Percentiles rank a stretch among this genome's conserved stretches.
phyloP scores from a whole-genome alignment of 2,113 vertebrate genomes.

The Ascaphus truei region DNA sequence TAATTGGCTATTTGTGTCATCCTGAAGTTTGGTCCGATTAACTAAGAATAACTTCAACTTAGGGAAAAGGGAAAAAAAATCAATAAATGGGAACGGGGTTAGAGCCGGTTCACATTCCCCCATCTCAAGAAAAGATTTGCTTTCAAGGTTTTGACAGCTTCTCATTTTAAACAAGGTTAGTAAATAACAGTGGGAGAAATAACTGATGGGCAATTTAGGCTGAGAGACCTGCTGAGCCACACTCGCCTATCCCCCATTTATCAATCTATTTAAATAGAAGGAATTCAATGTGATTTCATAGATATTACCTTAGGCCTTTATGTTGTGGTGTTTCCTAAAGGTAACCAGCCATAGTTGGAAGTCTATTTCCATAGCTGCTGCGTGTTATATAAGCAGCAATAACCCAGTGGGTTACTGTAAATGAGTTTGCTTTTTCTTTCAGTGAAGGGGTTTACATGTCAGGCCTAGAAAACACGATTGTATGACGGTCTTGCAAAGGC shows the following conservation, averaged over 20 bases:
- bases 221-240: slow-evolving; percentile 6
- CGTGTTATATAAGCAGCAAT: background rate
- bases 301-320: background rate
- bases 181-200: background rate
- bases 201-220: background rate
- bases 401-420: background rate
- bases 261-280: slow-evolving; percentile 14
- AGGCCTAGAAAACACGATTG: too few relatives aligned
- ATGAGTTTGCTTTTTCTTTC: background rate
- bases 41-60: slow-evolving; percentile 13
- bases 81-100: slow-evolving; percentile 2
- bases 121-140: slow-evolving; percentile 34
- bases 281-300: slow-evolving; percentile 24
- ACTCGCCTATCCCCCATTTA: slow-evolving; percentile 1
- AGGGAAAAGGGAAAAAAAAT: background rate
- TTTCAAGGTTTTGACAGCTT: slow-evolving; percentile 30
- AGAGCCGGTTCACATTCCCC: slow-evolving; percentile 29
- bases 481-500: background rate
- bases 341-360: background rate
- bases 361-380: background rate
- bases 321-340: background rate
- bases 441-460: too few relatives aligned
- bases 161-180: background rate
- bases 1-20: background rate
- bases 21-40: slow-evolving; percentile 3